Percentiles rank a stretch among this genome's conserved stretches.
Conservation (phyloP, 1,140 invertebrate species). For the Polypedilum vanderplanki region DNA sequence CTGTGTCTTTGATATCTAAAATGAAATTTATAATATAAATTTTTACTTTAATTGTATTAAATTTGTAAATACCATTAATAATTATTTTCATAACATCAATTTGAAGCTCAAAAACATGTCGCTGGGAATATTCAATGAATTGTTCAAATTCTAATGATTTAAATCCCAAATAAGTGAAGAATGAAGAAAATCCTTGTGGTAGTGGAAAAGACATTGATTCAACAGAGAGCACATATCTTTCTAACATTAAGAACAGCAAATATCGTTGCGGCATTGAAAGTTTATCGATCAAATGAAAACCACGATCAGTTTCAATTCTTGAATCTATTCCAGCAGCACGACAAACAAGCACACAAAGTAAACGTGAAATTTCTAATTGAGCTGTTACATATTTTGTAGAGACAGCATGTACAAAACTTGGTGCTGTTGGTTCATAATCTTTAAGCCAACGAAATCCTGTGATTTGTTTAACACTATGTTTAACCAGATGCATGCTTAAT, state of each 20-base stretch:
- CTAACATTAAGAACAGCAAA: conserved; percentile 63
- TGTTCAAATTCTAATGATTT: conserved; percentile 62
- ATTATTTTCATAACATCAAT: conserved; percentile 79
- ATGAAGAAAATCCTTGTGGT: conserved; percentile 77
- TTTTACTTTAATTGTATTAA: conserved; percentile 23
- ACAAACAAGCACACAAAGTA: conserved; percentile 66
- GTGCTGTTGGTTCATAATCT: conserved; percentile 49
- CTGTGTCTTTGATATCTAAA: conserved; percentile 62
- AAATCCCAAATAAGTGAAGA: conserved; percentile 78
- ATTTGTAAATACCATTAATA: conserved; percentile 54
- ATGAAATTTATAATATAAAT: conserved; percentile 30
- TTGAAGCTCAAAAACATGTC: conserved; percentile 75
- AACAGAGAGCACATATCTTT: conserved; percentile 67
- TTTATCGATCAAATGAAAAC: conserved; percentile 58
- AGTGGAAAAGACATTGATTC: conserved; percentile 74
- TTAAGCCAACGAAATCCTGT: conserved; percentile 44
- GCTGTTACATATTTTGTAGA: conserved; percentile 70
- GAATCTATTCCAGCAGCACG: conserved; percentile 58
- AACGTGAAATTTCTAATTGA: conserved; percentile 68
- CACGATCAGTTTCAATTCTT: conserved; percentile 58
- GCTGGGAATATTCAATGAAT: conserved; percentile 71
- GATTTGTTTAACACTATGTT: conserved; percentile 50
- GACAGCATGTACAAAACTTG: conserved; percentile 70
- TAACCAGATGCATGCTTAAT: conserved; percentile 71
- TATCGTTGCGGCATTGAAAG: conserved; percentile 47